These are phyloP conservation scores for Aphaenogaster rudis DNA, from an alignment of 1,140 invertebrate genomes.

Conservation along the genomic window DNA sequence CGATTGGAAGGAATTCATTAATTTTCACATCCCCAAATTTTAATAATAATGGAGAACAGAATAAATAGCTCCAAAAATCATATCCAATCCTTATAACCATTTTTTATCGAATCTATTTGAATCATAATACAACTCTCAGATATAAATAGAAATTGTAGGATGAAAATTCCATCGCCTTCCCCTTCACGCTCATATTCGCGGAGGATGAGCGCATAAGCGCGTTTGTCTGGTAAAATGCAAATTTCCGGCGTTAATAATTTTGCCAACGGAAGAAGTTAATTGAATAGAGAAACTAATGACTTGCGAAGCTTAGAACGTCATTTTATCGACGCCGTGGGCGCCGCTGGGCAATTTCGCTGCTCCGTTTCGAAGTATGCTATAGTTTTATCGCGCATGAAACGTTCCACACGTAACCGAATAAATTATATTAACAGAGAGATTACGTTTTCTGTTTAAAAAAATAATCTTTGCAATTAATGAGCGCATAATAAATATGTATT, in stretches of 20 bases:
- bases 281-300: constrained; percentile 43
- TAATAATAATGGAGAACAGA: background rate
- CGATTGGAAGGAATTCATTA: background rate
- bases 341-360: background rate
- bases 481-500: background rate
- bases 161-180: background rate
- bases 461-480: background rate
- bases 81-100: background rate
- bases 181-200: background rate
- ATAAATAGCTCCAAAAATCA: background rate
- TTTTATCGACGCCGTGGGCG: background rate
- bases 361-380: constrained; percentile 11
- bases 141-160: constrained; percentile 3
- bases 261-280: constrained; percentile 1
- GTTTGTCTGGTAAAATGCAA: constrained; percentile 16
- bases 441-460: background rate
- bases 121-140: background rate
- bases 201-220: background rate
- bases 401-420: background rate
- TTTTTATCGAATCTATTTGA: background rate
- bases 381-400: constrained; percentile 3
- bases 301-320: constrained; percentile 9
- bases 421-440: constrained; percentile 26
- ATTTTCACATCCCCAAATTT: background rate
- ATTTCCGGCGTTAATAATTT: constrained; percentile 38